Conservation (phyloP, 2,113 vertebrate species). For the Ifrita kowaldi region DNA sequence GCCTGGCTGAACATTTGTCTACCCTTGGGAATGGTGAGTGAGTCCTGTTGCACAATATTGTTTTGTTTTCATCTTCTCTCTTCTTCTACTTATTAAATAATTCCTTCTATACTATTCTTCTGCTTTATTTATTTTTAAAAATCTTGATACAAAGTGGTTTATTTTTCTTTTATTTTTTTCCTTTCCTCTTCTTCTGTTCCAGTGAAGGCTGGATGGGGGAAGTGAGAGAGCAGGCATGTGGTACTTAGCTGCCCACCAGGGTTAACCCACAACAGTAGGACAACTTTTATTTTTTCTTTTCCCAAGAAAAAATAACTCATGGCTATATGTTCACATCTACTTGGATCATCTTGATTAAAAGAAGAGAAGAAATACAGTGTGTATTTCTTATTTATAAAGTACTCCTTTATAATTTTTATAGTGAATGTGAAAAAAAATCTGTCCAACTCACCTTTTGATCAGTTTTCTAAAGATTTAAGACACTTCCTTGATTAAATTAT, state of each 20-base stretch:
- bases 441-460: background rate
- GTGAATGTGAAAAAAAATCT: background rate
- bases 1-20: background rate
- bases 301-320: background rate
- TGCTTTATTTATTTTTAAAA: background rate
- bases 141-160: background rate
- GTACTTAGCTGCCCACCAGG: background rate
- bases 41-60: background rate
- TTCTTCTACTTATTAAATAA: background rate
- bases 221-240: rapidly evolving
- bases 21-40: background rate
- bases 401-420: background rate
- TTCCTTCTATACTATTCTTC: background rate
- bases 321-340: background rate
- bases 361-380: background rate
- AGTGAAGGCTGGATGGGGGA: no score
- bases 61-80: background rate
- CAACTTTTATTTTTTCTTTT: background rate
- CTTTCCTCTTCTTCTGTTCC: background rate
- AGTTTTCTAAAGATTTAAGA: background rate
- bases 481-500: background rate
- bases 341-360: background rate
- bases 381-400: background rate
- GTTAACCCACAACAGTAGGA: background rate
- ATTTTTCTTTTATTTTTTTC: background rate